Evolutionary conservation across 2,888 invertebrate species (phyloP).

Genomic region (Schizaphis graminum): DNA sequence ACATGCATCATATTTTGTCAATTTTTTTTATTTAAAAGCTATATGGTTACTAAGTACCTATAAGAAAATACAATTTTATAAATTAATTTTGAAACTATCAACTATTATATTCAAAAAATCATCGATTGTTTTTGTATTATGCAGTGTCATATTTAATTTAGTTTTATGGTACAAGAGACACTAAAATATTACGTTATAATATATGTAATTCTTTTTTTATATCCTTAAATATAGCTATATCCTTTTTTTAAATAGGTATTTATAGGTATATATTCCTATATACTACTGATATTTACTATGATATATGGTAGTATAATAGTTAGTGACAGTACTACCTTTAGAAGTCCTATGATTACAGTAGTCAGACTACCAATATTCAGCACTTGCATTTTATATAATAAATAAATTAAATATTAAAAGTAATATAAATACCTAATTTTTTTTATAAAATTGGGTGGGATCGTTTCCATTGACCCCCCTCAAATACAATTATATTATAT

Average conservation of each 20-base stretch:
- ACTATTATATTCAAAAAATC: not conserved
- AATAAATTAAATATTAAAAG: not conserved
- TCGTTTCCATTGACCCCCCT: not conserved
- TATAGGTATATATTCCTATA: not conserved
- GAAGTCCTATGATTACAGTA: too few species aligned
- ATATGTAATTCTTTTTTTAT: too few species aligned
- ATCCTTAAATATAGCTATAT: too few species aligned
- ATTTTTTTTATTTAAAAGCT: not conserved
- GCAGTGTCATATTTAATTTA: not conserved
- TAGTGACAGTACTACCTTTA: too few species aligned
- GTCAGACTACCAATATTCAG: not conserved
- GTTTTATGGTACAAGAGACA: not conserved
- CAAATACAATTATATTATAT: not conserved
- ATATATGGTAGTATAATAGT: too few species aligned
- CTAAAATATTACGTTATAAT: not conserved
- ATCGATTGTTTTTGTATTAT: not conserved
- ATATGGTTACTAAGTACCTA: not conserved
- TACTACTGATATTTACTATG: not conserved
- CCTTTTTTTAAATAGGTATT: not conserved
- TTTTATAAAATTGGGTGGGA: not conserved
- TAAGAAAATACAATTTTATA: not conserved
- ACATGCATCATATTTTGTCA: not conserved
- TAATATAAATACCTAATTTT: not conserved
- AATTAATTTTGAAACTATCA: not conserved
- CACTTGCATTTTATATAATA: not conserved